Base-by-base conservation (phyloP, 2,113 vertebrate genomes). In the Rhinichthys klamathensis region DNA sequence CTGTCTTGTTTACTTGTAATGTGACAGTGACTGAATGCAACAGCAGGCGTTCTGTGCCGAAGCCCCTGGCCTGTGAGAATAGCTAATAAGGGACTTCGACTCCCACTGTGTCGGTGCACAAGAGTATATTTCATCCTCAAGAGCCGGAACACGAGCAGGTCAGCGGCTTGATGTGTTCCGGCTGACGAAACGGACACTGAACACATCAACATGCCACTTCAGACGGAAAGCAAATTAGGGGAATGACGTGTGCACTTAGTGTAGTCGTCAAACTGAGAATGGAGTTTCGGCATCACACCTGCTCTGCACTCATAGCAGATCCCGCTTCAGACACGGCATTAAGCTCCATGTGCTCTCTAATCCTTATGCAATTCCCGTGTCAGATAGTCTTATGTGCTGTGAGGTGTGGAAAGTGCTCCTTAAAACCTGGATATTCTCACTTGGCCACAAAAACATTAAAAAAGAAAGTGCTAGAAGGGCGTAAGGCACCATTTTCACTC, bases 1-100 rank as follows among this genome's bases (percentile, higher is more conserved):
- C 83, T 87, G 80, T 87, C 85, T 89, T 85, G 72, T 75, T 85
- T 38, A 44, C 72, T 80, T 61, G 60, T 85, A 89, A 75, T 87
- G 83, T 87, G 83, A 60, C 83, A 83, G 60, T 87, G 78, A 79
- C 69, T 82, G 83, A 84, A 35, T 65, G 38, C 72, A 56, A 51
- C n/a, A 73, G 56, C 82, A 88, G 69, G 87, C 38, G 32, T 30
- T 63, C 80, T 23, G 79, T 54, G 84, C 49, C 72, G 60, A 79
- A 82, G 27, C 51, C 44, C 54, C 41, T 85, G 84, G 73, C 73
- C 80, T 58, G 65, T 46, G 61, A 74, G 79, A 88, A 77, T 67
- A 9, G 80, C 41, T 72, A 56, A 87, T 82, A 69, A 78, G 41
- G 63, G 54, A 65, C 16, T 12, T 35, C 27, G 72, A 80, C 32